Conservation (phyloP, 2,113 vertebrate species). For the human (Homo sapiens) region GRCh38 chr2:70952001-70952500, state of each 20-base stretch:
- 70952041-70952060: slow-evolving; percentile 25
- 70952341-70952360: too few species aligned
- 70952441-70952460: background rate
- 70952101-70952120: background rate
- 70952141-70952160: background rate
- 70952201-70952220: too few species aligned
- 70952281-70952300: too few species aligned
- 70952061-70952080: background rate
- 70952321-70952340: rapidly evolving
- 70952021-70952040: background rate
- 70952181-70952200: too few species aligned
- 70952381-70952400: too few species aligned
- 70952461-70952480: background rate
- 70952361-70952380: too few species aligned
- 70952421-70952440: too few species aligned
- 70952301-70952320: too few species aligned
- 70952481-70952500: background rate
- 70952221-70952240: too few species aligned
- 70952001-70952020: background rate
- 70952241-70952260: too few species aligned
- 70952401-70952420: too few species aligned
- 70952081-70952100: background rate
- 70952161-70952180: background rate
- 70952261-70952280: too few species aligned
- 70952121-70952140: background rate